Conservation (phyloP, 2,797 vertebrate genomes). For the Halcyon leucocephala region DNA sequence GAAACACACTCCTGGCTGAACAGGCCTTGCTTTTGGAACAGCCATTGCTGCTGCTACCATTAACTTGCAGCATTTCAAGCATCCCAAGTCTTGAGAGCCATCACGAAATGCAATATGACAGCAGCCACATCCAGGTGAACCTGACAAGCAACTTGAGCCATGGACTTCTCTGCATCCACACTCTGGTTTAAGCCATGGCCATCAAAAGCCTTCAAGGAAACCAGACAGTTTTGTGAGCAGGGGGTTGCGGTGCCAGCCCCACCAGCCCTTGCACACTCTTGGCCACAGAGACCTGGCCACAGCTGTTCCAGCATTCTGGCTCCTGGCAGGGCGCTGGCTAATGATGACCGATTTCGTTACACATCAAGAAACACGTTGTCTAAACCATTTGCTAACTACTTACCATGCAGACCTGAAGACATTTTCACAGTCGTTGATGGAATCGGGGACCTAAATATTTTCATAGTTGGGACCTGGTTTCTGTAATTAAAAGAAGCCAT, state of each 20-base stretch:
- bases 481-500: background rate
- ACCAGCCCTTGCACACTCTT: background rate
- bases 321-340: background rate
- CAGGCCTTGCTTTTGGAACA: background rate
- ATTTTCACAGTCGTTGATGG: background rate
- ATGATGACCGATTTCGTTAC: accelerated
- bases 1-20: background rate
- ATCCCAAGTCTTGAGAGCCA: background rate
- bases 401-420: accelerated
- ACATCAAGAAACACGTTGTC: background rate
- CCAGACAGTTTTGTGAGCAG: accelerated
- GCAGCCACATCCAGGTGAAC: background rate
- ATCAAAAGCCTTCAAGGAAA: background rate
- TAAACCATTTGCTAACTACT: background rate
- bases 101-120: background rate
- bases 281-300: background rate
- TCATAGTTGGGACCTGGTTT: background rate
- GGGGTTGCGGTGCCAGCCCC: background rate
- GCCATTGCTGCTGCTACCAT: background rate
- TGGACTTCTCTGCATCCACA: background rate
- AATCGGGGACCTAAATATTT: background rate
- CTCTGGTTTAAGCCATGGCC: background rate
- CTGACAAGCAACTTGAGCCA: background rate
- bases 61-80: background rate
- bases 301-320: background rate